Evolutionary conservation across 2,797 vertebrate genomes (phyloP).

Genomic region (Nannoperca australis): DNA sequence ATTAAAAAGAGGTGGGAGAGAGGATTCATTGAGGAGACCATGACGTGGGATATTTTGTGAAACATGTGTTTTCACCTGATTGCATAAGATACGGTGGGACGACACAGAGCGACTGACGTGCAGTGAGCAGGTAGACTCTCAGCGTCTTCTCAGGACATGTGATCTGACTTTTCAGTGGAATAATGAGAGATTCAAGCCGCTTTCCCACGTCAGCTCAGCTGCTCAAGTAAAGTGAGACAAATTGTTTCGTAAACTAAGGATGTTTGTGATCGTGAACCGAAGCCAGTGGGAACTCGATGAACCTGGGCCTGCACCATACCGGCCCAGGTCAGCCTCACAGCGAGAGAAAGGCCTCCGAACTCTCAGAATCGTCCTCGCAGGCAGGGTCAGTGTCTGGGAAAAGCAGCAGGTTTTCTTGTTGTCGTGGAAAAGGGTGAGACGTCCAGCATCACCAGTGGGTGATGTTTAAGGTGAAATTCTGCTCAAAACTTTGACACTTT

Average conservation of each 20-base stretch:
- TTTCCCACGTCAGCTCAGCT: slow-evolving; percentile 43
- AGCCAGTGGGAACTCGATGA: slow-evolving; percentile 72
- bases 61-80: slow-evolving; percentile 21
- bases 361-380: slow-evolving; percentile 29
- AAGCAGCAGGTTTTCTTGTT: slow-evolving; percentile 72
- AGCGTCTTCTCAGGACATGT: slow-evolving; percentile 5
- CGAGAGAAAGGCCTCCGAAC: slow-evolving; percentile 39
- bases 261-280: slow-evolving; percentile 49
- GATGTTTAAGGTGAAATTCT: slow-evolving; percentile 33
- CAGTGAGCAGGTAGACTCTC: slow-evolving; percentile 2
- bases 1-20: slow-evolving; percentile 7
- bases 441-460: slow-evolving; percentile 24
- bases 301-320: slow-evolving; percentile 61
- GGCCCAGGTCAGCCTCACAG: slow-evolving; percentile 59
- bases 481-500: slow-evolving; percentile 1
- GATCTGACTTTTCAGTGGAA: slow-evolving; percentile 3
- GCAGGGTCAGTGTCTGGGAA: slow-evolving; percentile 70
- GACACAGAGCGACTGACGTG: neutral
- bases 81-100: slow-evolving; percentile 10
- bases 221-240: slow-evolving; percentile 32
- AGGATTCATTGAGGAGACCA: slow-evolving; percentile 17
- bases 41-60: slow-evolving; percentile 34
- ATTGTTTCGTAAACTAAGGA: slow-evolving; percentile 24
- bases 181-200: slow-evolving; percentile 2
- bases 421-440: slow-evolving; percentile 43